Conservation (phyloP, 2,113 vertebrate species). For the Ceyx melanurus region DNA sequence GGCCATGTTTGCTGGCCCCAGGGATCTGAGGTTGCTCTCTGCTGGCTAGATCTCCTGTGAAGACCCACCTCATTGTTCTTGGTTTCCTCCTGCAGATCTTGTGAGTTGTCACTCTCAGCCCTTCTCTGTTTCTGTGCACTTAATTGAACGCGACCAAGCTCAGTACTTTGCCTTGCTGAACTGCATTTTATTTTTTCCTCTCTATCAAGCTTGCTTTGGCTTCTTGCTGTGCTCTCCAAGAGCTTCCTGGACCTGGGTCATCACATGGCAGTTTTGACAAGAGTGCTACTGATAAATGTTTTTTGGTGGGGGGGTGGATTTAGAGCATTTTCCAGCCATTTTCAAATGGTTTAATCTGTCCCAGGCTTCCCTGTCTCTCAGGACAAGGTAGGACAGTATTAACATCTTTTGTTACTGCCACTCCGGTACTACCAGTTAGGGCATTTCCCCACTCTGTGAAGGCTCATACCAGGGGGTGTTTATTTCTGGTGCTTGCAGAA, state of each 20-base stretch:
- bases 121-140: background rate
- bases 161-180: background rate
- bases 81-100: background rate
- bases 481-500: background rate
- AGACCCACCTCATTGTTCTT: background rate
- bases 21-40: background rate
- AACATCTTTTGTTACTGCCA: background rate
- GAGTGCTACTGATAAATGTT: background rate
- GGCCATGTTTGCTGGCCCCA: background rate
- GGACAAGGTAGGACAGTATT: background rate
- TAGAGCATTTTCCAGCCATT: background rate
- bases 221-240: background rate
- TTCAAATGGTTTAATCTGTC: background rate
- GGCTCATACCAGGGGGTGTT: background rate
- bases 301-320: rapidly evolving
- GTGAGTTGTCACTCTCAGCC: background rate
- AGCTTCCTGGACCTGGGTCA: background rate
- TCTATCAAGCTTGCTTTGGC: background rate
- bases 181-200: background rate
- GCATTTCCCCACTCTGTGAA: background rate
- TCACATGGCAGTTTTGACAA: background rate
- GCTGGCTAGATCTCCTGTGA: background rate
- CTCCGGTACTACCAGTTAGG: background rate
- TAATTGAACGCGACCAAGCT: background rate
- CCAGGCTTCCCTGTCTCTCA: background rate